Evolutionary conservation across 2,113 vertebrate genomes (phyloP), one percentile per base, ranked within the genome.

Genomic region (Malurus elegans): DNA sequence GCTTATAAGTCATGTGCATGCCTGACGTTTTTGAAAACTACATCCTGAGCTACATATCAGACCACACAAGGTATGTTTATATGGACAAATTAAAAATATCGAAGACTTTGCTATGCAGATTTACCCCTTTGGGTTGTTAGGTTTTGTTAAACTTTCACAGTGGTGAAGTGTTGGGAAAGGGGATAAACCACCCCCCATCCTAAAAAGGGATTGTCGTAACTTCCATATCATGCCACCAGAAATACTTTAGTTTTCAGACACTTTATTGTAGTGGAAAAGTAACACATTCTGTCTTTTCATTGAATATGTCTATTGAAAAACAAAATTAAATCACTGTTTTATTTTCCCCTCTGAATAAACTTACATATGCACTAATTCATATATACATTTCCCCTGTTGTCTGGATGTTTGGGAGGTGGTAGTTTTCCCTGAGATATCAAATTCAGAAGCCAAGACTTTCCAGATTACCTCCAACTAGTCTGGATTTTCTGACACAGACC

Each of bases 1-100:
- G n/a, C 29, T 81, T 64, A 9, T 58, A 95, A 81, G 8, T 64
- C 34, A 74, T 18, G 10, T 36, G 14, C 21, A 40, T 61, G 60
- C 50, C 72, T 89, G 80, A 57, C 47, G 61, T 61, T 91, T 92
- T 91, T 92, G 36, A 85, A 92, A 92, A 89, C 38, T 69, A 21
- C 18, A 42, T 56, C 15, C 50, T 29, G 9, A 81, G 81, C 66
- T 56, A 72, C 5, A 1, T 53, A 78, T 72, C 45, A 61, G 80
- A 74, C 61, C 61, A 75, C 70, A 75, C 13, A 86, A 72, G 23
- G 42, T 58, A 76, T 2, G 5, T 11, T 82, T 91, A 45, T n/a
- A 72, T 24, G 10, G 31, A 76, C 32, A 65, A 16, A 13, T 67
- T 58, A 51, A 81, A 90, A 79, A 40, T 70, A 81, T 58, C 25